These are phyloP conservation scores for Myotis daubentonii DNA, from an alignment of 2,797 vertebrate genomes.

Conservation along the genomic window DNA sequence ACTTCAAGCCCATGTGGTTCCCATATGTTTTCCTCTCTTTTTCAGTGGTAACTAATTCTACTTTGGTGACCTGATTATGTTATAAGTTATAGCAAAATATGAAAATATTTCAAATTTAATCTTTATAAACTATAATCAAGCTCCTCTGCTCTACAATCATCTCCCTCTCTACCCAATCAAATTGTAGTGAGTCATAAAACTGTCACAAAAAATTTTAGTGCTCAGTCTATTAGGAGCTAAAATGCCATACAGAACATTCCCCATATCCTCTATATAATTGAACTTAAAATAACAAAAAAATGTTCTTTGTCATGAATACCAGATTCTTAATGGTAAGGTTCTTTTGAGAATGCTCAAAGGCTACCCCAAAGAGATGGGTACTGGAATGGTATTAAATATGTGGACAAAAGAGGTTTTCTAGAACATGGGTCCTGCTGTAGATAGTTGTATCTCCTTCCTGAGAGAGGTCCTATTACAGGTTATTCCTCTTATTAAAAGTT, in stretches of 20 bases:
- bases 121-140: conserved; percentile 39
- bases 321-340: neutral
- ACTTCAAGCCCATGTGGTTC: neutral
- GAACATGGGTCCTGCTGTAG: neutral
- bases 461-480: neutral
- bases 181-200: neutral
- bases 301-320: neutral
- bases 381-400: neutral
- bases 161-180: neutral
- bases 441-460: neutral
- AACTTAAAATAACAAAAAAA: conserved; percentile 41
- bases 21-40: neutral
- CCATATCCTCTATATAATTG: neutral
- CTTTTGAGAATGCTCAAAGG: neutral
- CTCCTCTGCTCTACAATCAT: neutral
- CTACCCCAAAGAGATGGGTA: neutral
- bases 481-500: neutral
- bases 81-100: neutral
- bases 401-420: neutral
- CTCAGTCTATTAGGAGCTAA: neutral
- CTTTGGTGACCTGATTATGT: neutral
- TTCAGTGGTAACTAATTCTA: neutral
- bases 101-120: conserved; percentile 33
- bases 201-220: neutral
- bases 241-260: neutral